Evolutionary conservation across 2,113 vertebrate species (phyloP), one percentile per base, ranked within the genome.

Genomic region (Excalfactoria chinensis): DNA sequence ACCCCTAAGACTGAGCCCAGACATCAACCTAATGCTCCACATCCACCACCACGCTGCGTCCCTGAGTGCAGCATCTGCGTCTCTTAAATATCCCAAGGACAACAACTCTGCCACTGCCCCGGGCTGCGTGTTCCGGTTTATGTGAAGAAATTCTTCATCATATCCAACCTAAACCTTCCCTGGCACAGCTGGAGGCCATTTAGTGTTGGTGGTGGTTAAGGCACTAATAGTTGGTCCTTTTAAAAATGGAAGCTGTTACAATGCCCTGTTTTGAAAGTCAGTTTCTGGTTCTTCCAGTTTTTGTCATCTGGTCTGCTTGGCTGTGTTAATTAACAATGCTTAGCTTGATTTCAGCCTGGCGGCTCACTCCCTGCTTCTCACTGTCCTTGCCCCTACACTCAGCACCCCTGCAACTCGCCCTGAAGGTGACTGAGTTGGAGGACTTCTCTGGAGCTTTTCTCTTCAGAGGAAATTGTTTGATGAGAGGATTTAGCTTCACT

Each of bases 271-370:
- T 34, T 17, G 21, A 70, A 81, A 91, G 58, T 13, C 0, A 6
- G 64, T 68, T 77, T 74, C 66, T 13, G 6, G 14, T 89, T 73
- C 48, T 68, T 76, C 17, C 41, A 49, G 55, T 59, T 70, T 26
- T 85, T 74, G 8, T 59, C 0, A 2, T 69, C 34, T n/a, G 14
- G 30, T 41, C 68, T 59, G 28, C 49, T 62, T 56, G 70, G 28
- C 77, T 84, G 30, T 4, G 0, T 22, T 85, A 71, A 13, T 0
- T 4, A 44, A 34, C 46, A 56, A 1, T 0, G 0, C 35, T 23
- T 37, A 34, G 49, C 59, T 86, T 2, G 2, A 32, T 74, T 72
- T 71, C 64, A 74, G 62, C 62, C 43, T 2, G 30, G 13, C 41
- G 35, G 15, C 14, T 7, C 41, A 2, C 53, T 63, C 58, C 21